Evolutionary conservation across 2,888 invertebrate species (phyloP).

Genomic region (Digitonthophagus gazella): DNA sequence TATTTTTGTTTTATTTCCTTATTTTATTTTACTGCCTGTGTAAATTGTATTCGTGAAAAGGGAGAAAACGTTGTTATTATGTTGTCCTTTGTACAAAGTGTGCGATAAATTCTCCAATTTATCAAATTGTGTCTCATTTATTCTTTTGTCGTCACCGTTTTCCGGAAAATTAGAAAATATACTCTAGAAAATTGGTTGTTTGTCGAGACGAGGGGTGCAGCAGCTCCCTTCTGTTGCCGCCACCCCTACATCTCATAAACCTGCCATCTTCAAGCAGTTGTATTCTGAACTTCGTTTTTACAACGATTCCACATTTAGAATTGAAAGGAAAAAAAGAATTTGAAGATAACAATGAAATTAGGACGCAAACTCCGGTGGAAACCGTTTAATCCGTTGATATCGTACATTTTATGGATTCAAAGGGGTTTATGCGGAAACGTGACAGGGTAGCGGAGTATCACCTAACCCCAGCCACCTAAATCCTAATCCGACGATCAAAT

Average conservation of each 20-base stretch:
- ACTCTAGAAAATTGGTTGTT: constrained; percentile 30
- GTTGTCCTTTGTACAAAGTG: constrained; percentile 26
- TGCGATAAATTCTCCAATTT: constrained; percentile 27
- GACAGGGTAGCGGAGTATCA: neutral
- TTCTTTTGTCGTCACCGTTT: constrained; percentile 27
- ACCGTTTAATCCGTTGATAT: neutral
- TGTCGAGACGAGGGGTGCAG: constrained; percentile 12
- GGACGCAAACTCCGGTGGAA: neutral
- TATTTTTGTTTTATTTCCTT: neutral
- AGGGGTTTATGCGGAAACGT: neutral
- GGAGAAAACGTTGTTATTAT: constrained; percentile 18
- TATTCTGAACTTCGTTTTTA: no score
- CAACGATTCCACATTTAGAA: neutral
- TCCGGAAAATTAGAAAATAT: constrained; percentile 29
- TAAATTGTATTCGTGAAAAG: neutral
- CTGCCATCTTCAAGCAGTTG: neutral
- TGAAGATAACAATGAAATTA: neutral
- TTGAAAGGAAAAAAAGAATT: neutral
- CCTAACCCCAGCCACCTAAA: neutral
- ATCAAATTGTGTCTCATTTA: constrained; percentile 28
- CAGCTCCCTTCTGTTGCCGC: neutral
- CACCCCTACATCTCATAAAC: constrained; percentile 2
- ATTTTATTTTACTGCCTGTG: neutral
- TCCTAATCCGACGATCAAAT: neutral
- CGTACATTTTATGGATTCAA: neutral